These are phyloP conservation scores for Reticulitermes lucifugus DNA, from an alignment of 2,888 invertebrate genomes.

Conservation along the genomic window DNA sequence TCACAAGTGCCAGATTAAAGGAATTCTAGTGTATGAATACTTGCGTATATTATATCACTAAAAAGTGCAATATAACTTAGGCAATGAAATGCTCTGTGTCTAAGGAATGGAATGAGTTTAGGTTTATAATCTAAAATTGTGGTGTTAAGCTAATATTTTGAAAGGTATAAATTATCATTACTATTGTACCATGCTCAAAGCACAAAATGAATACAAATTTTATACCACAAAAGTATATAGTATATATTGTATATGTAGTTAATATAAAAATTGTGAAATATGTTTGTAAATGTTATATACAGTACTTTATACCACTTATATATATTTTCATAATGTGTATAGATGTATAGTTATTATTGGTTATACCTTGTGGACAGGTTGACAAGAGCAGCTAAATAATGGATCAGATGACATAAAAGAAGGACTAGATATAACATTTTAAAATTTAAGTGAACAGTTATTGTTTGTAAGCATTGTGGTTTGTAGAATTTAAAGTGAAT, in stretches of 20 bases:
- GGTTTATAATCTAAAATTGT: not conserved
- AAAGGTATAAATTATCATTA: not conserved
- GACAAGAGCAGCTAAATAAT: too few relatives aligned
- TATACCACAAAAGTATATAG: constrained; percentile 14
- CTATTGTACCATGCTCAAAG: constrained; percentile 12
- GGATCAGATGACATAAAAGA: not conserved
- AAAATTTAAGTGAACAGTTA: too few relatives aligned
- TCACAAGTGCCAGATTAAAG: too few relatives aligned
- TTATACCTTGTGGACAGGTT: not conserved
- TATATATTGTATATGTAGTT: not conserved
- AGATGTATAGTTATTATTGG: not conserved
- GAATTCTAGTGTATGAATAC: not conserved
- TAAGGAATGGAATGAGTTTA: not conserved
- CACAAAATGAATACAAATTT: not conserved
- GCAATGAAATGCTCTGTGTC: not conserved
- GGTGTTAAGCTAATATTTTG: not conserved
- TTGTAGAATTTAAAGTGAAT: too few relatives aligned
- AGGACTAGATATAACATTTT: not conserved
- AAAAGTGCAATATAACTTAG: not conserved
- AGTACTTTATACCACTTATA: not conserved
- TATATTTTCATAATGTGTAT: constrained; percentile 5
- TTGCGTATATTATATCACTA: not conserved
- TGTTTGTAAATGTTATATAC: constrained; percentile 24
- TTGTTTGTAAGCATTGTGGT: too few relatives aligned
- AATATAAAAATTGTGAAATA: not conserved